Conservation (phyloP, 2,113 vertebrate species). For the Machaerirhynchus nigripectus region DNA sequence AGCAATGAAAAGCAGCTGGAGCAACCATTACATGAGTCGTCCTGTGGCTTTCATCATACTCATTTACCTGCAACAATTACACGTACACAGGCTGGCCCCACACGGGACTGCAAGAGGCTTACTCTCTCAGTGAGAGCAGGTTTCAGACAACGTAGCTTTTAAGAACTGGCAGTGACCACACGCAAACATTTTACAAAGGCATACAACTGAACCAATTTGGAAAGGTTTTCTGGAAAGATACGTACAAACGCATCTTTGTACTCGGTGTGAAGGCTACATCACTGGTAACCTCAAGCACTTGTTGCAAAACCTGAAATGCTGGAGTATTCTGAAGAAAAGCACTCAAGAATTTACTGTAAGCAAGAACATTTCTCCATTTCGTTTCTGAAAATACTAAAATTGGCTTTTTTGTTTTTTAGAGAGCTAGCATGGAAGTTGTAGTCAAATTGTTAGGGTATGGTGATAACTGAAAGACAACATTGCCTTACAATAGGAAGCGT, state of each 20-base stretch:
- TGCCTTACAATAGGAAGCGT: not conserved
- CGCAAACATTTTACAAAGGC: not conserved
- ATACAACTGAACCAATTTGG: not conserved
- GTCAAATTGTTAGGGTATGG: not conserved
- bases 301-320: not conserved
- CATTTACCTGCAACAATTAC: not conserved
- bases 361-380: not conserved
- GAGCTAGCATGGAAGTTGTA: not conserved
- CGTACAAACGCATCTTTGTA: not conserved
- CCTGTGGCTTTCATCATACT: not conserved
- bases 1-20: not conserved
- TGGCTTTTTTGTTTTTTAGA: not conserved
- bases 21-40: not conserved
- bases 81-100: not conserved
- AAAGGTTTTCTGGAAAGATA: not conserved
- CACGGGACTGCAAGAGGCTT: not conserved
- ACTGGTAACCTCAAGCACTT: not conserved
- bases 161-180: not conserved
- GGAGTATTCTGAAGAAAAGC: not conserved
- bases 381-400: not conserved
- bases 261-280: not conserved
- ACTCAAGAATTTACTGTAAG: not conserved
- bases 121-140: not conserved
- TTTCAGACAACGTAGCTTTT: not conserved
- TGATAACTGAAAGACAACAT: not conserved